Evolutionary conservation across 2,113 vertebrate species (phyloP), one percentile per base, ranked within the genome.

Genomic region (Ciconia maguari): DNA sequence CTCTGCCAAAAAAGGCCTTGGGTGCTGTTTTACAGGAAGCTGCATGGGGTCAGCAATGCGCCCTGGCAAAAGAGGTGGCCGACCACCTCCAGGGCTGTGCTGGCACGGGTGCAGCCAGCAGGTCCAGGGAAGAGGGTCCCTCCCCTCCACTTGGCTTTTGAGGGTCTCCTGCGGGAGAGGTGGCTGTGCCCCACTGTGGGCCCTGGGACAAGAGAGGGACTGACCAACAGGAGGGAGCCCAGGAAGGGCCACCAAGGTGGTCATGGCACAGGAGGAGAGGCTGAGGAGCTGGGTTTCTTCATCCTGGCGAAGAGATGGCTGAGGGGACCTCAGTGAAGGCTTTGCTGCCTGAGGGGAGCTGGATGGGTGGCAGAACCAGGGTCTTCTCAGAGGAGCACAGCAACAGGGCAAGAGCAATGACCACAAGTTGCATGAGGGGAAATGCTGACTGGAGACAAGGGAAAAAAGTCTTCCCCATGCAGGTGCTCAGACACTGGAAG

Each of bases 1-100:
- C 34, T 80, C 27, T 60, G 42, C 62, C 52, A 27, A 36, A 46
- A 77, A 78, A 61, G 26, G 26, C 22, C 10, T 32, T 42, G 55
- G 16, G 26, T 46, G 54, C 69, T 82, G 22, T 16, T 74, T 74
- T n/a, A 32, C 13, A 41, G 4, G 11, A 29, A 58, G 27, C 30
- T 49, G 48, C 62, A 13, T 1, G 1, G 24, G 24, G 38, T 54
- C 60, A 52, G 60, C 7, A 5, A 11, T 25, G 51, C 1, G 0
- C 34, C 26, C 41, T 27, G 34, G 69, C 55, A 42, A 38, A 52
- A 72, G 36, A 49, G 25, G 27, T 16, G 38, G 8, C 26, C 7
- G 2, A 11, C 8, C 18, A 13, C 7, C 34, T n/a, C 42, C 44
- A 34, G 24, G 48, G 49, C 20, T 1, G 2, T 51, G 42, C 64